Conservation (phyloP, 2,797 vertebrate genomes). For the Steatocranus sp. region DNA sequence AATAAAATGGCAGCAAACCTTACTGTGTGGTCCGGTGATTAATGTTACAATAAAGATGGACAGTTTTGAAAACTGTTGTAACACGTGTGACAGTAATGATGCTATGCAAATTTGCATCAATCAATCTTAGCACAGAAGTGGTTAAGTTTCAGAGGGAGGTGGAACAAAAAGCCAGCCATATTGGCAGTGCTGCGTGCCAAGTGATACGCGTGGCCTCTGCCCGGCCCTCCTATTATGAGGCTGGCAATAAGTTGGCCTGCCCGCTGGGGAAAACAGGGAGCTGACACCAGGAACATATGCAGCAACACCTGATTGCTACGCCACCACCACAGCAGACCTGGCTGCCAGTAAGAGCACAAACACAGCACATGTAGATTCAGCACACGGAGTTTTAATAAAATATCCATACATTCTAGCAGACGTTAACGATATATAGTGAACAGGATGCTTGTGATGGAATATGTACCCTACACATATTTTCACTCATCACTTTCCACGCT, state of each 20-base stretch:
- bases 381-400: background rate
- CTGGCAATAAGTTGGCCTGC: slow-evolving; percentile 80
- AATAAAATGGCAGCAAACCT: background rate
- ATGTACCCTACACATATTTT: background rate
- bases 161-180: slow-evolving; percentile 83
- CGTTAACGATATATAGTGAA: background rate
- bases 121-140: slow-evolving; percentile 71
- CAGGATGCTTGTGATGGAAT: background rate
- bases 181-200: slow-evolving; percentile 87
- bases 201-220: slow-evolving; percentile 86
- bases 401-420: background rate
- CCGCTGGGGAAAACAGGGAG: slow-evolving; percentile 67
- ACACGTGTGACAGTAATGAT: slow-evolving; percentile 44
- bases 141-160: slow-evolving; percentile 77
- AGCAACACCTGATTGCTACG: slow-evolving; percentile 66
- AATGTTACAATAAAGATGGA: slow-evolving; percentile 45
- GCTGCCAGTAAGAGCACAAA: slow-evolving; percentile 32
- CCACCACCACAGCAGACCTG: slow-evolving; percentile 20
- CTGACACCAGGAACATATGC: slow-evolving; percentile 71
- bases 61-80: slow-evolving; percentile 45
- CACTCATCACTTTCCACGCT: background rate
- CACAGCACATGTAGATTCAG: background rate
- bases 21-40: slow-evolving; percentile 55
- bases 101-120: slow-evolving; percentile 56
- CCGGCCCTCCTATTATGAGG: slow-evolving; percentile 84